Conservation (phyloP, 35 echinoderm and acorn worm genomes). For the Lytechinus variegatus region DNA sequence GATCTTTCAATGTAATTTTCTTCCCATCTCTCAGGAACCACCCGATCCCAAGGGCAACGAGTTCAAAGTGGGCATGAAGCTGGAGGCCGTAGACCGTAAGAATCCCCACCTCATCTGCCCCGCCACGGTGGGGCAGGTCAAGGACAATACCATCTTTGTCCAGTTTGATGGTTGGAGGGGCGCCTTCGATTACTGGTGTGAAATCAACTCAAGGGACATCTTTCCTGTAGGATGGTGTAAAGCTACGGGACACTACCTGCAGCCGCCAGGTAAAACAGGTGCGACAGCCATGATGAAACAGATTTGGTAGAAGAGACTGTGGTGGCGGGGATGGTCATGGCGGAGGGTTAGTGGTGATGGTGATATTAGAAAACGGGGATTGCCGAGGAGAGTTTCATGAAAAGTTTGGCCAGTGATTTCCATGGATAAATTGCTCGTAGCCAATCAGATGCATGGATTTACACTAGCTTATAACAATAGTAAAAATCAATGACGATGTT, state of each 20-base stretch:
- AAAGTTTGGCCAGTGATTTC: no score
- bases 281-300: neutral
- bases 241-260: conserved; percentile 74
- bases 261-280: conserved; percentile 90
- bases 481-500: no score
- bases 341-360: no score
- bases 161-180: conserved; percentile 94
- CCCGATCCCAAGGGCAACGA: conserved; percentile 75
- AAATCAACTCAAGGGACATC: conserved; percentile 83
- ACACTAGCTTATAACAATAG: no score
- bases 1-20: neutral
- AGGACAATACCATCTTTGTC: conserved; percentile 83
- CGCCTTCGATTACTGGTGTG: conserved; percentile 93
- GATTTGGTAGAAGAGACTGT: no score
- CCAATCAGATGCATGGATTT: no score
- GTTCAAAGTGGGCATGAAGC: conserved; percentile 95
- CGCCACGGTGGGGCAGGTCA: conserved; percentile 78
- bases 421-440: no score
- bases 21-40: conserved; percentile 68
- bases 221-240: conserved; percentile 94
- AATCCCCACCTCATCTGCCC: conserved; percentile 94
- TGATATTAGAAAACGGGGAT: no score
- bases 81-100: conserved; percentile 95
- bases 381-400: no score
- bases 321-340: no score